Base-by-base conservation (phyloP, 2,797 vertebrate genomes). In the Sibirionetta formosa region DNA sequence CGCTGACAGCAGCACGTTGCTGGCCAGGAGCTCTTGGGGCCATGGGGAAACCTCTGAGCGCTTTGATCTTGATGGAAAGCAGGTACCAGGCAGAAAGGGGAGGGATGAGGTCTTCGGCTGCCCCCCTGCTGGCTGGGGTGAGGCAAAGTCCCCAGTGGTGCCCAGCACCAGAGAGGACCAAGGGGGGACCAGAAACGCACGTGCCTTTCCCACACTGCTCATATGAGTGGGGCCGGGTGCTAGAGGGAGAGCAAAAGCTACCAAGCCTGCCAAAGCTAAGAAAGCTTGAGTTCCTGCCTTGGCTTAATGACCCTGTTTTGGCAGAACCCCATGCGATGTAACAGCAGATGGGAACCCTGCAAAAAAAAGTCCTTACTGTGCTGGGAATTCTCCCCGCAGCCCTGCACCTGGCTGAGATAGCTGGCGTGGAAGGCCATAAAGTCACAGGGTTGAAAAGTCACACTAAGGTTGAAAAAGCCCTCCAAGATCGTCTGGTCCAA, bases 51-150 rank as follows among this genome's bases (percentile, higher is more conserved):
- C 73, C 78, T 88, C 51, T 6, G 65, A 50, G 66, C 0, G 0
- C 92, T 96, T 92, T 96, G 94, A 88, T 95, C 73, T 14, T 70
- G 95, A 56, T n/a, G 88, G 18, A 48, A 56, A 83, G 88, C 94
- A 93, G 92, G 70, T 48, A 14, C 12, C 0, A 5, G 48, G 58
- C 38, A 38, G 61, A 3, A 13, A 57, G 7, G 46, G 65, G 51
- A 0, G 0, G 51, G 57, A 58, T 24, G 56, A 69, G 46, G 31
- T 50, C 60, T 53, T 42, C 3, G 5, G 46, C 35, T 76, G 85
- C 53, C 0, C 0, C 2, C 18, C 40, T 68, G 24, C 46, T 2
- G 1, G 8, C 15, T 0, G 3, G 7, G 23, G 9, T 44, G 18
- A 27, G 31, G 2, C 1, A 1, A 65, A 42, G 13, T 73, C 13